Conservation (phyloP, 2,888 invertebrate species). For the Lapara coniferarum region DNA sequence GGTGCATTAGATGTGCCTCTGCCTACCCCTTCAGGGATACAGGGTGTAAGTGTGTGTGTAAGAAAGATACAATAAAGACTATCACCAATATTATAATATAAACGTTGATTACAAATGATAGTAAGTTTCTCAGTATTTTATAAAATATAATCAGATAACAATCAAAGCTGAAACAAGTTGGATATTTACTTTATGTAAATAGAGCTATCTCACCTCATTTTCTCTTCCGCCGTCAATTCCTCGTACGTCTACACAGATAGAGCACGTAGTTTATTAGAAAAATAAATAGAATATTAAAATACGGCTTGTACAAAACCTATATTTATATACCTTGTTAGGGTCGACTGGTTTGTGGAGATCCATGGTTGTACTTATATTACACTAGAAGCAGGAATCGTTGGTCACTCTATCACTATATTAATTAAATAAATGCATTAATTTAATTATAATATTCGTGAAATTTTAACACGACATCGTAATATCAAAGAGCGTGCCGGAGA, state of each 20-base stretch:
- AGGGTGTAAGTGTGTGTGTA: too few relatives aligned
- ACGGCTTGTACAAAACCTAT: constrained; percentile 27
- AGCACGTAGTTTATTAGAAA: constrained; percentile 30
- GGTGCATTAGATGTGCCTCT: too few relatives aligned
- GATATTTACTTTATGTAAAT: constrained; percentile 1
- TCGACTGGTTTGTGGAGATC: constrained; percentile 79
- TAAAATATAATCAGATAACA: not conserved
- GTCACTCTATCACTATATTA: constrained; percentile 29
- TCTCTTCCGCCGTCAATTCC: constrained; percentile 90
- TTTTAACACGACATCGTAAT: constrained; percentile 31
- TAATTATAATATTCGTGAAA: constrained; percentile 35
- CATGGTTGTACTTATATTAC: constrained; percentile 50
- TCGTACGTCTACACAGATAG: constrained; percentile 85
- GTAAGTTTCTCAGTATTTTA: not conserved
- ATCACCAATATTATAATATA: too few relatives aligned
- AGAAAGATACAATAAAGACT: too few relatives aligned
- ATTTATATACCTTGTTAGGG: constrained; percentile 69
- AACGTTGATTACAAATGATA: too few relatives aligned
- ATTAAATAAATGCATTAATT: constrained; percentile 35
- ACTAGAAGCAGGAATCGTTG: constrained; percentile 21
- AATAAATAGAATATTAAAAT: constrained; percentile 26
- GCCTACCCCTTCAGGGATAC: too few relatives aligned
- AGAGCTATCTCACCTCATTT: constrained; percentile 84
- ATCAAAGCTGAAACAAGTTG: not conserved
- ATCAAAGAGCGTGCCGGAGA: constrained; percentile 26